Conservation (phyloP, 2,797 vertebrate species). For the Allobates femoralis region DNA sequence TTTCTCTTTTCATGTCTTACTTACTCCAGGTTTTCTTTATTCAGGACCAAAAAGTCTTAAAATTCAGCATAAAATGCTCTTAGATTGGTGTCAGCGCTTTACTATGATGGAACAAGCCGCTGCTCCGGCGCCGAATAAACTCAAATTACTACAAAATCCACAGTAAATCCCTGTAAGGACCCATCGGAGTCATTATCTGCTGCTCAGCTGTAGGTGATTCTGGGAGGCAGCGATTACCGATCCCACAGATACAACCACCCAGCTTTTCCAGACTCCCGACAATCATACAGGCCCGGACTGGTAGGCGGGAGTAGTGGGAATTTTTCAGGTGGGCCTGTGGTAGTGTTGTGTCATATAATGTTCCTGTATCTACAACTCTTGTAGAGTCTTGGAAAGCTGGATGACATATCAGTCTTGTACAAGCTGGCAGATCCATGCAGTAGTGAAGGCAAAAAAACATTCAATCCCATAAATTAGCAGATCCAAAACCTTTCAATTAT, state of each 20-base stretch:
- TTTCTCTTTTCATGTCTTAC: constrained; percentile 34
- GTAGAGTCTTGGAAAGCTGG: background rate
- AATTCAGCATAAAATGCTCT: background rate
- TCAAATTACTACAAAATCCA: background rate
- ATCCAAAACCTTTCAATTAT: too few species aligned
- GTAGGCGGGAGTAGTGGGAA: too few species aligned
- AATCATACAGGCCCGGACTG: too few species aligned
- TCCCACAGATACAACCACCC: background rate
- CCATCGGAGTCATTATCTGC: background rate
- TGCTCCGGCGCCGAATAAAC: background rate
- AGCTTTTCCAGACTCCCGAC: background rate
- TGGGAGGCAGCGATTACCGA: background rate
- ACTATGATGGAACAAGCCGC: constrained; percentile 4
- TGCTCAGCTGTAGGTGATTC: background rate
- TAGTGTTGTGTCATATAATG: too few species aligned
- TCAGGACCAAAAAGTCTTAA: background rate
- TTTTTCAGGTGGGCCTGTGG: too few species aligned
- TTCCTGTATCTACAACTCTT: background rate
- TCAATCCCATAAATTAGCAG: too few species aligned
- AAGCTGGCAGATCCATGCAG: too few species aligned
- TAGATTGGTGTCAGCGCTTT: background rate
- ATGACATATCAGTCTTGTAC: background rate
- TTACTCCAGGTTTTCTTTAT: background rate
- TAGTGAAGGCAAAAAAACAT: too few species aligned
- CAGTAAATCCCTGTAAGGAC: background rate